Evolutionary conservation across 2,797 vertebrate species (phyloP).

Genomic region (Masticophis lateralis): DNA sequence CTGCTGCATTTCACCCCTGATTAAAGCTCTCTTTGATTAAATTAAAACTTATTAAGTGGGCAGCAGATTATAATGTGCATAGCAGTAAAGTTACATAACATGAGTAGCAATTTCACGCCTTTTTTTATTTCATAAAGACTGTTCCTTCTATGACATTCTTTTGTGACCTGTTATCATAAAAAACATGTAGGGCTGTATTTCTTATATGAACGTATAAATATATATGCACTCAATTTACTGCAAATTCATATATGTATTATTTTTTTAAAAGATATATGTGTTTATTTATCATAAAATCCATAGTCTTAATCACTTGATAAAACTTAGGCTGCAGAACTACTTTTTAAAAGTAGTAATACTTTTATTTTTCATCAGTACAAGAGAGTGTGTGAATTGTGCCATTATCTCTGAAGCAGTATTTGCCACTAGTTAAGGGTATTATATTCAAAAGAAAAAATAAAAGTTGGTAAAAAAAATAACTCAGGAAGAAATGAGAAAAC

Average conservation of each 20-base stretch:
- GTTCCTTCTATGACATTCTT: neutral
- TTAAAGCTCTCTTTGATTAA: neutral
- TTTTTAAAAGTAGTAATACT: neutral
- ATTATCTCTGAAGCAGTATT: neutral
- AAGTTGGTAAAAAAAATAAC: neutral
- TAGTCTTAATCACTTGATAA: neutral
- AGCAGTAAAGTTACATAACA: neutral
- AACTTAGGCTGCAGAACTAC: neutral
- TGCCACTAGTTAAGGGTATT: neutral
- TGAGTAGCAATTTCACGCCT: neutral
- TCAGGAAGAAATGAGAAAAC: conserved; percentile 2
- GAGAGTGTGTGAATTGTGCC: neutral
- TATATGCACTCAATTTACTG: neutral
- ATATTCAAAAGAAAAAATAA: neutral
- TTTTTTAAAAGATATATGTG: neutral
- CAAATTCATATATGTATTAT: neutral
- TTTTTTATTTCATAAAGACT: neutral
- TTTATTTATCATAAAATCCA: neutral
- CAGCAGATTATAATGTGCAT: neutral
- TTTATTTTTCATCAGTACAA: neutral
- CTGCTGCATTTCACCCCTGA: too few relatives aligned
- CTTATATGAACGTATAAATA: neutral
- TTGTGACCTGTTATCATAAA: neutral
- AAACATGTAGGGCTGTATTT: neutral
- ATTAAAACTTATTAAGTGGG: neutral